phyloP scores from a whole-genome alignment of 2,797 vertebrate species.

The Neosilurus hyrtlii region DNA sequence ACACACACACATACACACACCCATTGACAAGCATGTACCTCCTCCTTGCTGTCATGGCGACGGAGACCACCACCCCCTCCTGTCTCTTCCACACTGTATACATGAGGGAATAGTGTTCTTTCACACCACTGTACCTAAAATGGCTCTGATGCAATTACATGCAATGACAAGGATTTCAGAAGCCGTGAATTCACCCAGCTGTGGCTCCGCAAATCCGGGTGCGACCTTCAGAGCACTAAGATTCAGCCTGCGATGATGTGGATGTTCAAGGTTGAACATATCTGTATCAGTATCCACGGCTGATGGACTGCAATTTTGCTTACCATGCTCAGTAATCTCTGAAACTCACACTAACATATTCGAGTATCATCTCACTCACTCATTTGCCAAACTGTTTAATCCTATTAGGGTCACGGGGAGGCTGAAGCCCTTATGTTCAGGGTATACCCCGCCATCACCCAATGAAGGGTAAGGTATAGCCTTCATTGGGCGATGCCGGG shows the following conservation, averaged over 20 bases:
- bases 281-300: no score
- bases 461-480: no score
- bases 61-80: not conserved
- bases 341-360: not conserved
- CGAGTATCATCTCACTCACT: not conserved
- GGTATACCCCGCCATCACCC: no score
- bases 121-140: slow-evolving; percentile 44
- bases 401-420: no score
- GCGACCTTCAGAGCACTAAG: not conserved
- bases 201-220: not conserved
- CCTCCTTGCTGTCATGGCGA: slow-evolving; percentile 44
- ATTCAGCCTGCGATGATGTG: not conserved
- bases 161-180: slow-evolving; percentile 24
- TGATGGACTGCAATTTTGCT: not conserved
- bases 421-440: no score
- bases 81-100: not conserved
- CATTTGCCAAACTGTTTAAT: no score
- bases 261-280: not conserved
- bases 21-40: slow-evolving; percentile 8
- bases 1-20: slow-evolving; percentile 11
- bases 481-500: no score
- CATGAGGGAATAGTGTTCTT: slow-evolving; percentile 33
- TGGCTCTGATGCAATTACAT: slow-evolving; percentile 45
- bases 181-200: not conserved
- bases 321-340: not conserved